phyloP scores from a whole-genome alignment of 2,113 vertebrate species.

The Campylomormyrus numenius region DNA sequence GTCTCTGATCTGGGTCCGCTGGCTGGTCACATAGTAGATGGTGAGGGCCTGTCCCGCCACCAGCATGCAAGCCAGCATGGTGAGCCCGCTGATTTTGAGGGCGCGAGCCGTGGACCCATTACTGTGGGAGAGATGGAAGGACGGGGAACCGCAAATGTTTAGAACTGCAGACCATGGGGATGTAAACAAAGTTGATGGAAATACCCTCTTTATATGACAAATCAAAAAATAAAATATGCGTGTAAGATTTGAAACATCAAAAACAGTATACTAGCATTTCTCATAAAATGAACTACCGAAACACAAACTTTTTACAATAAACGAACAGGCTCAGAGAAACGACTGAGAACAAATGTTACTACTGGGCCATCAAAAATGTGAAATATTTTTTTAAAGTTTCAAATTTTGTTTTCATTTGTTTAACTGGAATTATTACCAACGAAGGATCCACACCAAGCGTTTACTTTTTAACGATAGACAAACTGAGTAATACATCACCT shows the following conservation, averaged over 20 bases:
- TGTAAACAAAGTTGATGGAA: neutral
- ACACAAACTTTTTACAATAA: neutral
- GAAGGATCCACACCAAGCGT: neutral
- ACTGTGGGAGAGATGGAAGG: slow-evolving; percentile 26
- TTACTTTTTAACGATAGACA: neutral
- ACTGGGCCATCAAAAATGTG: neutral
- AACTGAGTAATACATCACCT: neutral
- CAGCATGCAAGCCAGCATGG: slow-evolving; percentile 74
- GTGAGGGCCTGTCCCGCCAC: slow-evolving; percentile 80
- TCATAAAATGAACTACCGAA: neutral
- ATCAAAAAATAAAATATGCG: neutral
- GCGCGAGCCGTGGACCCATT: slow-evolving; percentile 46
- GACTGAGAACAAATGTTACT: neutral
- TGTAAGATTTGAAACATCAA: neutral
- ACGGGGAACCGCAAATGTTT: neutral
- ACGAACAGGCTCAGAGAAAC: neutral
- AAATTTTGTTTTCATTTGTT: neutral
- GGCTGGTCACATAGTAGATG: slow-evolving; percentile 70
- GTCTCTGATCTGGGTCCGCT: slow-evolving; percentile 66
- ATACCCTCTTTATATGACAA: neutral
- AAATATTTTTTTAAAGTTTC: neutral
- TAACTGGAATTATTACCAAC: neutral
- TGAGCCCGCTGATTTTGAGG: slow-evolving; percentile 60
- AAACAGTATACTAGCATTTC: neutral
- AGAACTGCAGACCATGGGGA: neutral